Percentiles rank a stretch among this genome's conserved stretches.
Evolutionary conservation across 1,140 invertebrate genomes (phyloP).

Genomic region (Holcopasites calliopsidis): DNA sequence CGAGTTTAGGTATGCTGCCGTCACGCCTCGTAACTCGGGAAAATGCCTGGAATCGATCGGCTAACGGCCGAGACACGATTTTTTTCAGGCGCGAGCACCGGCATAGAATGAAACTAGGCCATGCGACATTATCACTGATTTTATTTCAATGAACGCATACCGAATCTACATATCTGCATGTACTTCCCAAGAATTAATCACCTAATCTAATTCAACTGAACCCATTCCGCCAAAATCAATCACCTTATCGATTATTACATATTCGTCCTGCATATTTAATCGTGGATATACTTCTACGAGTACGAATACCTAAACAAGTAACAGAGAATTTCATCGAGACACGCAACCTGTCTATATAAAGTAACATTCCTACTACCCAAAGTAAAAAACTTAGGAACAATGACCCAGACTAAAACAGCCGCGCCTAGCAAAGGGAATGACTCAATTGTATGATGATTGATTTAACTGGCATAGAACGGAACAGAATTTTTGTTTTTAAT

Average conservation of each 20-base stretch:
- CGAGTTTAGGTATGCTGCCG: slow-evolving; percentile 42
- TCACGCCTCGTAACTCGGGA: slow-evolving; percentile 62
- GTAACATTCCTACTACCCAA: neutral
- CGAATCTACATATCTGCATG: neutral
- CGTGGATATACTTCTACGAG: too few relatives aligned
- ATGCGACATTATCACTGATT: slow-evolving; percentile 26
- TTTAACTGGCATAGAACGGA: neutral
- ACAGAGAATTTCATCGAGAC: neutral
- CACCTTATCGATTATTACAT: too few relatives aligned
- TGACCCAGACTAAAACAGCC: neutral
- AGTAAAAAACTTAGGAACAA: neutral
- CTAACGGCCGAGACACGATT: slow-evolving; percentile 62
- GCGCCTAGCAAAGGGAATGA: neutral
- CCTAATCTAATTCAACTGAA: too few relatives aligned
- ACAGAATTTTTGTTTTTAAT: too few relatives aligned
- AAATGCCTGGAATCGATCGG: slow-evolving; percentile 59
- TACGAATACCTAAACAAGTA: too few relatives aligned
- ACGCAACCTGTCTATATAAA: neutral
- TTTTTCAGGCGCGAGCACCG: slow-evolving; percentile 44
- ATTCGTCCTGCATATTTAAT: too few relatives aligned
- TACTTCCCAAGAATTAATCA: too few relatives aligned
- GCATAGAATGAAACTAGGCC: slow-evolving; percentile 43
- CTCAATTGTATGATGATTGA: neutral
- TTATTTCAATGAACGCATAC: neutral
- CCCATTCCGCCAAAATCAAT: too few relatives aligned